phyloP scores from a whole-genome alignment of 1,140 invertebrate species.

The Oscheius sp. region DNA sequence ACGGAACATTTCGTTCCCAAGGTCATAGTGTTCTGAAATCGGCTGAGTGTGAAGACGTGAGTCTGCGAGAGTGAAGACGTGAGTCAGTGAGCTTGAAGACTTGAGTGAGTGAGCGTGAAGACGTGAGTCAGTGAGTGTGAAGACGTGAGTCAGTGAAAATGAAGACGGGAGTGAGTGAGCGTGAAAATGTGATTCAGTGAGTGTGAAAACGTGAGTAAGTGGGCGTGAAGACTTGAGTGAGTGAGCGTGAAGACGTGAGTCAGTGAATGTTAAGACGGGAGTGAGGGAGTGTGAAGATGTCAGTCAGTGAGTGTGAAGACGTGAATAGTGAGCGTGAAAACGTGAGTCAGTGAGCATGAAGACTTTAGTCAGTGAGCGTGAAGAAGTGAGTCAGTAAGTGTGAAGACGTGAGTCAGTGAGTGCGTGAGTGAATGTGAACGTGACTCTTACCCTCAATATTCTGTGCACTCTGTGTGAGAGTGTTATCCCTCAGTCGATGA shows the following conservation, averaged over 20 bases:
- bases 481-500: conserved; percentile 39
- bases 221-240: too few relatives aligned
- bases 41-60: not conserved
- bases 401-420: not conserved
- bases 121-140: not conserved
- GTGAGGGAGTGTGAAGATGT: too few relatives aligned
- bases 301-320: not conserved
- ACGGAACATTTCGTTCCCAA: conserved; percentile 53
- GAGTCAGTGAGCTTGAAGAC: not conserved
- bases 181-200: too few relatives aligned
- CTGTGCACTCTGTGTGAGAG: conserved; percentile 15
- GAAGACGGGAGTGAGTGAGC: too few relatives aligned
- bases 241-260: not conserved
- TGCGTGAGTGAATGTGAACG: too few relatives aligned
- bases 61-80: not conserved
- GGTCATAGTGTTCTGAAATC: conserved; percentile 45
- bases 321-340: not conserved
- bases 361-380: too few relatives aligned
- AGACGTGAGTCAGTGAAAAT: not conserved
- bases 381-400: too few relatives aligned
- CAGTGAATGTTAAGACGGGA: too few relatives aligned
- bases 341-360: not conserved
- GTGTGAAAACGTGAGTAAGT: too few relatives aligned
- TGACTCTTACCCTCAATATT: conserved; percentile 44
- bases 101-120: too few relatives aligned